Evolutionary conservation across 2,888 invertebrate species (phyloP).

Genomic region (Stratiomys singularior): DNA sequence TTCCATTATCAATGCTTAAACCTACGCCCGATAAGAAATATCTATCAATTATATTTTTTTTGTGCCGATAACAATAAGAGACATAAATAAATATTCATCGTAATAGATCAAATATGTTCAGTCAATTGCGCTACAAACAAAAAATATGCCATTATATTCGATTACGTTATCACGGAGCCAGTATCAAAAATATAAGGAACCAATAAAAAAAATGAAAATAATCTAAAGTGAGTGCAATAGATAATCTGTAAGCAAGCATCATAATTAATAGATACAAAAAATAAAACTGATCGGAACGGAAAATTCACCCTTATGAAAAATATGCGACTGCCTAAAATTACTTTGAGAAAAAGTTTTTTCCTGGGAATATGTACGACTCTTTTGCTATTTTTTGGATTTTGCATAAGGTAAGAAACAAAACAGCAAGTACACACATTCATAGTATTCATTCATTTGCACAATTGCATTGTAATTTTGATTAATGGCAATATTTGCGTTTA

Average conservation of each 20-base stretch:
- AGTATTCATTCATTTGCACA: too few relatives aligned
- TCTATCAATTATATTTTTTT: neutral
- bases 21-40: neutral
- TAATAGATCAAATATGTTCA: neutral
- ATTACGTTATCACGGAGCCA: too few relatives aligned
- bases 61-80: conserved; percentile 1
- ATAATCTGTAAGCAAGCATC: too few relatives aligned
- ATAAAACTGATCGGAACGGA: neutral
- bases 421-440: too few relatives aligned
- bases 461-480: too few relatives aligned
- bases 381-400: conserved; percentile 68
- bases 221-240: neutral
- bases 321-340: conserved; percentile 70
- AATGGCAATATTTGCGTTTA: too few relatives aligned
- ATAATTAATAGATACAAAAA: neutral
- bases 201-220: neutral
- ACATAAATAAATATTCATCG: neutral
- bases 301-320: conserved; percentile 40
- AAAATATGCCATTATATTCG: neutral
- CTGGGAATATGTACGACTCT: conserved; percentile 68
- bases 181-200: too few relatives aligned
- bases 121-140: neutral
- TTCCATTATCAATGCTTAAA: neutral
- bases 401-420: conserved; percentile 64
- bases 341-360: conserved; percentile 70